phyloP scores from a whole-genome alignment of 2,797 vertebrate genomes.

The Acrocephalus scirpaceus region DNA sequence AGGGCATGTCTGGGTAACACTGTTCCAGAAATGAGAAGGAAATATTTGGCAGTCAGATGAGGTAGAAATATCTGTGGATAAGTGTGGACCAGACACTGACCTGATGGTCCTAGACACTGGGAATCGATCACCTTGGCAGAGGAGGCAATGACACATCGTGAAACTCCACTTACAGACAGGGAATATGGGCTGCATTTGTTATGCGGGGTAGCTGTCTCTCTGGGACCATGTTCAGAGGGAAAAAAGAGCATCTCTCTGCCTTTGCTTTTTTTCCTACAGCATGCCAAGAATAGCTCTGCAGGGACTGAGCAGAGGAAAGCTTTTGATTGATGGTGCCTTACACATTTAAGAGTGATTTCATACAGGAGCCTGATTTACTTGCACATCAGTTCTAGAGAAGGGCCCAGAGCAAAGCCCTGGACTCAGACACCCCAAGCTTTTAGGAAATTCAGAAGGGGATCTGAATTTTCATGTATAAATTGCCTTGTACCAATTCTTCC shows the following conservation, averaged over 20 bases:
- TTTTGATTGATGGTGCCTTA: slow-evolving; percentile 55
- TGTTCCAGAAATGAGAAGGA: neutral
- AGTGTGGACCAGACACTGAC: neutral
- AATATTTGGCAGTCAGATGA: neutral
- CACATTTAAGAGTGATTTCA: slow-evolving; percentile 38
- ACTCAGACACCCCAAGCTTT: neutral
- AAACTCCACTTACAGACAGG: neutral
- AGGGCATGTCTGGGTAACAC: neutral
- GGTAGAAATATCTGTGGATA: neutral
- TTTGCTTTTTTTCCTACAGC: slow-evolving; percentile 30
- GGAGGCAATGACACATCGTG: neutral
- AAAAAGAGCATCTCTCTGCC: slow-evolving; percentile 3
- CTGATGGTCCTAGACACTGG: neutral
- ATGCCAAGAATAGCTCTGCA: slow-evolving; percentile 56
- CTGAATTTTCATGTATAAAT: slow-evolving; percentile 30
- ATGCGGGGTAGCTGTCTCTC: neutral
- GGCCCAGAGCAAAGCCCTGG: neutral
- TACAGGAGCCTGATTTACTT: slow-evolving; percentile 47
- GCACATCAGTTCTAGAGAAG: neutral
- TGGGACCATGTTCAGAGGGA: neutral
- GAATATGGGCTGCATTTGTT: neutral
- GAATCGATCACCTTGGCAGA: slow-evolving; percentile 29
- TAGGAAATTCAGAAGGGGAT: neutral
- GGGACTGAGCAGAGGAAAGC: slow-evolving; percentile 37
- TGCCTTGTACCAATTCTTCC: neutral